Conservation (phyloP, 2,113 vertebrate species). For the Carassius gibelio region DNA sequence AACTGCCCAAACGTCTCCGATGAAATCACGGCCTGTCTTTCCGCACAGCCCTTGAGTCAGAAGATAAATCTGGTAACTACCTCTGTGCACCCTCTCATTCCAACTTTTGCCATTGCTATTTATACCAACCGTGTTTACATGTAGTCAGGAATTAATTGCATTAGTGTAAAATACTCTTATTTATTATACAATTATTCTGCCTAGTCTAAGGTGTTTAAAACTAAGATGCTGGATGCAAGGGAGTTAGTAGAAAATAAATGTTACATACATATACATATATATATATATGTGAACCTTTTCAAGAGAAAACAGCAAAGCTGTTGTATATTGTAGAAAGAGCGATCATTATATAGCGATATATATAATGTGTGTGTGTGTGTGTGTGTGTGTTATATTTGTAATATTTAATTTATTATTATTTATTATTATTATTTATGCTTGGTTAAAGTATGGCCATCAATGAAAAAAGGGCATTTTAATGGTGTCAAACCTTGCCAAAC, state of each 20-base stretch:
- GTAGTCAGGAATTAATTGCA: neutral
- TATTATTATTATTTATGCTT: neutral
- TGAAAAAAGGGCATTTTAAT: neutral
- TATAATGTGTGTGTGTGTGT: too few relatives aligned
- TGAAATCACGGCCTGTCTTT: constrained; percentile 65
- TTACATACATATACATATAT: too few relatives aligned
- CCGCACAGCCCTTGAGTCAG: constrained; percentile 61
- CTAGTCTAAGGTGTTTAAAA: too few relatives aligned
- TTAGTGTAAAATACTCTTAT: neutral
- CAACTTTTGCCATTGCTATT: neutral
- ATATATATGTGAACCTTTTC: too few relatives aligned
- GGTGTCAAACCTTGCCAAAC: too few relatives aligned
- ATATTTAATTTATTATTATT: neutral
- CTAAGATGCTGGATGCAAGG: too few relatives aligned
- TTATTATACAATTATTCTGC: neutral
- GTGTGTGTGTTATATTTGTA: too few relatives aligned
- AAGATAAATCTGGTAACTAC: constrained; percentile 55
- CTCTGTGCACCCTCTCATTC: constrained; percentile 23
- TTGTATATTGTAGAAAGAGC: neutral
- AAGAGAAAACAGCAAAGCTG: neutral
- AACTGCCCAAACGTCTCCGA: constrained; percentile 60
- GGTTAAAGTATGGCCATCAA: neutral
- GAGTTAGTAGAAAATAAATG: too few relatives aligned
- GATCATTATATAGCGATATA: neutral
- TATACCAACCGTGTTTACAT: neutral